These are phyloP conservation scores for Hyposmocoma kahamanoa DNA, from an alignment of 1,140 invertebrate species.

Conservation along the genomic window DNA sequence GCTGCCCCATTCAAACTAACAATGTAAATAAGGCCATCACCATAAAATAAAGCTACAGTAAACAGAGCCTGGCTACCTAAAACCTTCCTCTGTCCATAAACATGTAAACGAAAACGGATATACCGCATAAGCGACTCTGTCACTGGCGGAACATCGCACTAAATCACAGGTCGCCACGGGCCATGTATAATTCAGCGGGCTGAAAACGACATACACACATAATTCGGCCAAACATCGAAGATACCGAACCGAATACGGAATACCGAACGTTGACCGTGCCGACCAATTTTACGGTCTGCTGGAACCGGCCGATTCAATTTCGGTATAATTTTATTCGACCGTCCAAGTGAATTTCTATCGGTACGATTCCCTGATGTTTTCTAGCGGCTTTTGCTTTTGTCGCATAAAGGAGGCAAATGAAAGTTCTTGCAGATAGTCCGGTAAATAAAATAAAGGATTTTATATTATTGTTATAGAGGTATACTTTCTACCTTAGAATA, in stretches of 20 bases:
- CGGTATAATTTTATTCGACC: conserved; percentile 65
- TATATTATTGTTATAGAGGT: no score
- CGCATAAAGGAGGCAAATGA: conserved; percentile 9
- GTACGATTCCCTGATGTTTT: conserved; percentile 43
- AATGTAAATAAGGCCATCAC: no score
- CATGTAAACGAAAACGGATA: conserved; percentile 43
- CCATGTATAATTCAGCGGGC: conserved; percentile 62
- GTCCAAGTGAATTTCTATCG: conserved; percentile 55
- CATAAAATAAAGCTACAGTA: no score
- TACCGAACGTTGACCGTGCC: conserved; percentile 32
- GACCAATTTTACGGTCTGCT: conserved; percentile 64
- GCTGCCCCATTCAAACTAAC: no score
- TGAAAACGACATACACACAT: conserved; percentile 42
- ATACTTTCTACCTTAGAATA: no score
- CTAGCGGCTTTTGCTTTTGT: conserved; percentile 21
- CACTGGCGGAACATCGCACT: conserved; percentile 34
- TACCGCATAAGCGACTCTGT: conserved; percentile 35
- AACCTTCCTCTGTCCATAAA: conserved; percentile 24
- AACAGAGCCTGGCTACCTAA: no score
- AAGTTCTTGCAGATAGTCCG: no score
- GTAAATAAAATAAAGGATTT: no score
- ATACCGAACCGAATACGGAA: conserved; percentile 23
- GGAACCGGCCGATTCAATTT: conserved; percentile 63
- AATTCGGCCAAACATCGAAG: conserved; percentile 52
- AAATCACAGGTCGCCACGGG: conserved; percentile 54